Evolutionary conservation across 2,888 invertebrate genomes (phyloP).

Genomic region (Troglohyphantes excavatus): DNA sequence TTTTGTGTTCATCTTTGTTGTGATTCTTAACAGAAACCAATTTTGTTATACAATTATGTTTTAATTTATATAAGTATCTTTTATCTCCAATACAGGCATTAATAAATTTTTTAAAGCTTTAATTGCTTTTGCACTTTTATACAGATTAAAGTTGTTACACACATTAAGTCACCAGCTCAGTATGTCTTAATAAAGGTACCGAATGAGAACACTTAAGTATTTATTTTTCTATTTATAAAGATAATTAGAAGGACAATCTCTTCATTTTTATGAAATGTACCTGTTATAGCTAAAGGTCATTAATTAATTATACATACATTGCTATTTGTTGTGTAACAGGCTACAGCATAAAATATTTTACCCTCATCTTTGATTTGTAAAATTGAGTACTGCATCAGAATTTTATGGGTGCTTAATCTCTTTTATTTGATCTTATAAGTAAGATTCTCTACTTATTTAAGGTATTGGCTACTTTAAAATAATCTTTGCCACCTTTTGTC

Average conservation of each 20-base stretch:
- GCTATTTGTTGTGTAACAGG: constrained; percentile 7
- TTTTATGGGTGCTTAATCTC: not conserved
- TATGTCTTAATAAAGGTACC: not conserved
- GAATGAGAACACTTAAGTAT: not conserved
- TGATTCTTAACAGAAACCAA: not conserved
- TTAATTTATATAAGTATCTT: not conserved
- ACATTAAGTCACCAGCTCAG: not conserved
- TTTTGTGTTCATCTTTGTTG: not conserved
- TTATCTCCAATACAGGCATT: not conserved
- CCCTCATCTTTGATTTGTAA: not conserved
- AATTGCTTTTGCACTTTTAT: constrained; percentile 2
- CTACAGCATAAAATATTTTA: not conserved
- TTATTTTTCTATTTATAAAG: not conserved
- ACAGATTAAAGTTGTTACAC: not conserved
- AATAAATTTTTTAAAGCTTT: not conserved
- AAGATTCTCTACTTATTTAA: not conserved
- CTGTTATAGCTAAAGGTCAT: not conserved
- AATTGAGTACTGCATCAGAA: not conserved
- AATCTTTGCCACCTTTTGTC: not conserved
- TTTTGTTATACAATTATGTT: no score
- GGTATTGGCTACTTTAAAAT: not conserved
- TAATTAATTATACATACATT: not conserved
- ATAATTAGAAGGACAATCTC: constrained; percentile 7
- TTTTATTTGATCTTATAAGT: not conserved
- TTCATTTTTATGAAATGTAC: constrained; percentile 7